These are phyloP conservation scores for Selenia dentaria DNA, from an alignment of 2,888 invertebrate genomes.

Conservation along the genomic window DNA sequence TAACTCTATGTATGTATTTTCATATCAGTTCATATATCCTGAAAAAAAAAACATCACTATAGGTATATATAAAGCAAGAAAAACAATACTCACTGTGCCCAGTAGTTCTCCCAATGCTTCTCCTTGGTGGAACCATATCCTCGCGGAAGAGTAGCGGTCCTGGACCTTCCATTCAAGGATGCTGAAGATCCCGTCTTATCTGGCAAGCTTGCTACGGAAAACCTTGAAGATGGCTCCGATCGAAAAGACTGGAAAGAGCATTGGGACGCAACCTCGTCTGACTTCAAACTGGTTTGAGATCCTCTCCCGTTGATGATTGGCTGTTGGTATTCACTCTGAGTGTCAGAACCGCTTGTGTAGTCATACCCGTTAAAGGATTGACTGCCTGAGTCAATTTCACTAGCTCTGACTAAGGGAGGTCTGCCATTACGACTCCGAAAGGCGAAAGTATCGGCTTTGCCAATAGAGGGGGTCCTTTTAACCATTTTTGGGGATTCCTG, in stretches of 20 bases:
- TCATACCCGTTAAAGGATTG: slow-evolving; percentile 46
- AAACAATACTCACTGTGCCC: slow-evolving; percentile 70
- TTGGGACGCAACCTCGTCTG: slow-evolving; percentile 65
- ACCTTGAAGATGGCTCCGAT: slow-evolving; percentile 65
- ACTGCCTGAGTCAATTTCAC: slow-evolving; percentile 36
- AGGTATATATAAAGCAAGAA: too few species aligned
- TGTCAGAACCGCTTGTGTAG: slow-evolving; percentile 20
- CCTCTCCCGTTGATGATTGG: slow-evolving; percentile 56
- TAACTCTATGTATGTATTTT: too few species aligned
- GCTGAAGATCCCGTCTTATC: slow-evolving; percentile 59
- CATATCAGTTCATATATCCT: too few species aligned
- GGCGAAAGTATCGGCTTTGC: slow-evolving; percentile 54
- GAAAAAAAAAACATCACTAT: too few species aligned
- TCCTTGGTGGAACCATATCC: slow-evolving; percentile 72
- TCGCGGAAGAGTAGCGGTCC: slow-evolving; percentile 69
- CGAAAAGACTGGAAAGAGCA: slow-evolving; percentile 68
- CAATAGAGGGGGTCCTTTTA: slow-evolving; percentile 58
- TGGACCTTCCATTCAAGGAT: slow-evolving; percentile 60
- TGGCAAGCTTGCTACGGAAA: slow-evolving; percentile 63
- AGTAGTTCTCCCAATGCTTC: slow-evolving; percentile 79
- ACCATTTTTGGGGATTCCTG: slow-evolving; percentile 71
- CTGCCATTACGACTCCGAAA: slow-evolving; percentile 49
- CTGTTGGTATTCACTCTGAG: slow-evolving; percentile 52
- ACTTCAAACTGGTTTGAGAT: slow-evolving; percentile 61
- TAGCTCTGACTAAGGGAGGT: slow-evolving; percentile 47